A percentile compares a stretch with the other conserved stretches of the same genome.
Evolutionary conservation across 2,113 vertebrate genomes (phyloP).

Genomic region (Corynorhinus townsendii): DNA sequence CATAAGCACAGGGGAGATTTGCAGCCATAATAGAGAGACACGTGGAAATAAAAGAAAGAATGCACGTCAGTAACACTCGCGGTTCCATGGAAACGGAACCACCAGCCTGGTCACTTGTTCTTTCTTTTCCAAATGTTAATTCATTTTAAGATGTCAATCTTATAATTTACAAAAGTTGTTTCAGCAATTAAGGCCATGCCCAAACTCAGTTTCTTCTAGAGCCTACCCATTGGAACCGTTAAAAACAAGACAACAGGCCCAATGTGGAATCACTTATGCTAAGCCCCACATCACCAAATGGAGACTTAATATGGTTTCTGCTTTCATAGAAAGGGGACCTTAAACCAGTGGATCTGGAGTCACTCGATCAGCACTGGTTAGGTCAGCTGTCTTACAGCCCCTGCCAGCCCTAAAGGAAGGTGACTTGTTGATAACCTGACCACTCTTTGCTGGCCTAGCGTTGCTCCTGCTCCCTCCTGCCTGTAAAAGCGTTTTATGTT

Average conservation of each 20-base stretch:
- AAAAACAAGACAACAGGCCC: not conserved
- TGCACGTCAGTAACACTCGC: fast-evolving
- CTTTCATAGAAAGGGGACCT: not conserved
- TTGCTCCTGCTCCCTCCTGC: not conserved
- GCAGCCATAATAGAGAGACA: not conserved
- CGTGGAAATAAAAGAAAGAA: not conserved
- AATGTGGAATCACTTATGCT: not conserved
- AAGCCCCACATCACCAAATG: not conserved
- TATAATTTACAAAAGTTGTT: not conserved
- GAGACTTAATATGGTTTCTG: not conserved
- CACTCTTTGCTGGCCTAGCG: not conserved
- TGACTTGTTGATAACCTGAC: not conserved
- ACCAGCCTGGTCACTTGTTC: not conserved
- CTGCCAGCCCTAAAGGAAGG: not conserved
- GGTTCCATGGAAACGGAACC: not conserved
- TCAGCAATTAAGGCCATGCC: not conserved
- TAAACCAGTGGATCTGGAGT: not conserved
- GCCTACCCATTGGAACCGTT: not conserved
- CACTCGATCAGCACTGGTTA: not conserved
- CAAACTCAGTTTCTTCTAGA: not conserved
- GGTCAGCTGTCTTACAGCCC: not conserved
- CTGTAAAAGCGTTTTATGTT: not conserved
- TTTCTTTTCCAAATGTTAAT: not conserved
- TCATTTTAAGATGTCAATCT: not conserved
- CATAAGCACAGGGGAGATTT: not conserved